phyloP scores from a whole-genome alignment of 2,113 vertebrate species.

The Pelecanus crispus region DNA sequence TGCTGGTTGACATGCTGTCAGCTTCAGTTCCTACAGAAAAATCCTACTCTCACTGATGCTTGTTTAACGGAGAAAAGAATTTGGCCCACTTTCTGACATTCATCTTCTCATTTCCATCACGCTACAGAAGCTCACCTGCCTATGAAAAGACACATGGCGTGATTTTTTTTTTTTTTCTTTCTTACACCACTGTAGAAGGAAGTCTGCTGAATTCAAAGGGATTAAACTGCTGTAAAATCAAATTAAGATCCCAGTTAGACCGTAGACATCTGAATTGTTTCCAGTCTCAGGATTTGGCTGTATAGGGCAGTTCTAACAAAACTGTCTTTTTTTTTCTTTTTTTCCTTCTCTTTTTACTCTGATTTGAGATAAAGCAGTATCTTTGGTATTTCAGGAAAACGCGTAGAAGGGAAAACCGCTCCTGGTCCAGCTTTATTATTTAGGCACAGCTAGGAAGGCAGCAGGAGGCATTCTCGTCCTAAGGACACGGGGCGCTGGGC shows the following conservation, averaged over 20 bases:
- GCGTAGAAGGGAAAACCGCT: neutral
- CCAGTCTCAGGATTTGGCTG: conserved; percentile 42
- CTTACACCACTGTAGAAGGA: conserved; percentile 47
- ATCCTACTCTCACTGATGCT: conserved; percentile 51
- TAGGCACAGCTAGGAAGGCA: neutral
- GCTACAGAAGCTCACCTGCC: conserved; percentile 64
- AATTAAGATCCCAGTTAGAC: conserved; percentile 51
- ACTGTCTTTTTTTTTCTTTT: neutral
- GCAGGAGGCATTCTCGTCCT: neutral
- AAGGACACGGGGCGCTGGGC: neutral
- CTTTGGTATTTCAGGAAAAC: neutral
- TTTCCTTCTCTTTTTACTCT: neutral
- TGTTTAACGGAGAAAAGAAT: conserved; percentile 50
- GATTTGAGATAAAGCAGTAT: neutral
- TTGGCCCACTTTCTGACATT: conserved; percentile 66
- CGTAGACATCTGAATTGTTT: conserved; percentile 52
- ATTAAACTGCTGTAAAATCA: conserved; percentile 63
- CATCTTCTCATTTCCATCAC: conserved; percentile 62
- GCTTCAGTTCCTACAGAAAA: conserved; percentile 61
- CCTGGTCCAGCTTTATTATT: neutral
- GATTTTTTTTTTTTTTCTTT: conserved; percentile 10
- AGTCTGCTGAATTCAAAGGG: conserved; percentile 48
- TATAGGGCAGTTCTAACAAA: neutral
- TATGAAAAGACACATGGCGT: conserved; percentile 52
- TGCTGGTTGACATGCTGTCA: conserved; percentile 60